These are phyloP conservation scores for Atethmia centrago DNA, from an alignment of 2,888 invertebrate genomes.

Conservation along the genomic window DNA sequence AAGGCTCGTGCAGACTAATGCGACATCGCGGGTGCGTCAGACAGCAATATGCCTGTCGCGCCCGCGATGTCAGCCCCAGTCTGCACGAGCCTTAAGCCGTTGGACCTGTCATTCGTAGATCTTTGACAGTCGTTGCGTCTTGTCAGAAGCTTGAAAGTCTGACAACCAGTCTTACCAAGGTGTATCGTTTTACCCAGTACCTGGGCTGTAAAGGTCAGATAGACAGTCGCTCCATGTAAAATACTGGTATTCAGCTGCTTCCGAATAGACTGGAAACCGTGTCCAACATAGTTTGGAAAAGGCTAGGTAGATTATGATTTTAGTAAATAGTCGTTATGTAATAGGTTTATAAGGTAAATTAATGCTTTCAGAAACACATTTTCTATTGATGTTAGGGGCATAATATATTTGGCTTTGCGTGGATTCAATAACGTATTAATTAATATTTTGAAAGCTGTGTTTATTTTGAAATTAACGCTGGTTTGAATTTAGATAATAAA, in stretches of 20 bases:
- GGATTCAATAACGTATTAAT: slow-evolving; percentile 15
- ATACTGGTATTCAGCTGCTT: background rate
- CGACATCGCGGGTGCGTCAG: too few relatives aligned
- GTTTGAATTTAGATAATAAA: background rate
- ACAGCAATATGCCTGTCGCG: too few relatives aligned
- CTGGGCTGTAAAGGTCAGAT: background rate
- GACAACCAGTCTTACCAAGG: background rate
- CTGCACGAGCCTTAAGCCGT: too few relatives aligned
- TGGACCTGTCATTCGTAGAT: background rate
- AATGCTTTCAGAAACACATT: slow-evolving; percentile 1
- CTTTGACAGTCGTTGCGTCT: background rate
- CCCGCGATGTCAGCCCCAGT: too few relatives aligned
- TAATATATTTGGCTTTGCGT: background rate
- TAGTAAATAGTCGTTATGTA: slow-evolving; percentile 28
- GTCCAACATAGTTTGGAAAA: background rate
- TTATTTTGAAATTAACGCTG: slow-evolving; percentile 9
- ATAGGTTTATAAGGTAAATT: background rate
- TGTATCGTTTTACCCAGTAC: background rate
- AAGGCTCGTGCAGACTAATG: too few relatives aligned
- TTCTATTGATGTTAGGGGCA: background rate
- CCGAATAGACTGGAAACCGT: background rate
- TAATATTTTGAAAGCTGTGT: slow-evolving; percentile 8
- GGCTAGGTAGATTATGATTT: background rate
- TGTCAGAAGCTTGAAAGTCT: background rate
- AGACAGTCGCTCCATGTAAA: background rate